Conservation (phyloP, 2,113 vertebrate genomes). For the Gavia stellata region DNA sequence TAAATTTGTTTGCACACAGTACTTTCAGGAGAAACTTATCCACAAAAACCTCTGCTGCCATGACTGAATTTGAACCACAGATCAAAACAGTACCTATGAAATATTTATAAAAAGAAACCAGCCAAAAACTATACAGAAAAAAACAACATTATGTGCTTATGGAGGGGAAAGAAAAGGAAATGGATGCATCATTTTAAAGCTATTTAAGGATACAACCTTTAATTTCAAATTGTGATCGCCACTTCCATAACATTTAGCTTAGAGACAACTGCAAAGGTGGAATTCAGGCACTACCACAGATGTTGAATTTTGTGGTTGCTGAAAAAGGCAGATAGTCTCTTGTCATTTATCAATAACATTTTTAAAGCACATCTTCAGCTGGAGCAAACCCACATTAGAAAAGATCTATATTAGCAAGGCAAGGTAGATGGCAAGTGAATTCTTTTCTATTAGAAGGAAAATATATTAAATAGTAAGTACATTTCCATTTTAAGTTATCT, state of each 20-base stretch:
- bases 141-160: background rate
- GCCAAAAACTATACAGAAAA: background rate
- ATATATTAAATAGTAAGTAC: background rate
- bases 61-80: slow-evolving; percentile 12
- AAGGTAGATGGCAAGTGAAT: background rate
- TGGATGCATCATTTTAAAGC: background rate
- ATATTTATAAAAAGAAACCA: slow-evolving; percentile 20
- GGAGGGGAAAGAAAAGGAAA: background rate
- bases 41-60: background rate
- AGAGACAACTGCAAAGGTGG: background rate
- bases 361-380: background rate
- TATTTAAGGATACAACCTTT: background rate
- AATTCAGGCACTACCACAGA: background rate
- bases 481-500: background rate
- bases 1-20: background rate
- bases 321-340: background rate
- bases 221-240: background rate
- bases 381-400: background rate
- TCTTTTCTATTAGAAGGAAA: background rate
- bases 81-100: slow-evolving; percentile 25
- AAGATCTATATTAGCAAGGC: background rate
- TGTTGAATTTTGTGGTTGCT: background rate
- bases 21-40: background rate
- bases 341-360: background rate
- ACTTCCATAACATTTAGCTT: background rate